phyloP scores from a whole-genome alignment of 30 jellyfish, hydroid and myxozoan genomes.

The Chrysaora quinquecirrha region DNA sequence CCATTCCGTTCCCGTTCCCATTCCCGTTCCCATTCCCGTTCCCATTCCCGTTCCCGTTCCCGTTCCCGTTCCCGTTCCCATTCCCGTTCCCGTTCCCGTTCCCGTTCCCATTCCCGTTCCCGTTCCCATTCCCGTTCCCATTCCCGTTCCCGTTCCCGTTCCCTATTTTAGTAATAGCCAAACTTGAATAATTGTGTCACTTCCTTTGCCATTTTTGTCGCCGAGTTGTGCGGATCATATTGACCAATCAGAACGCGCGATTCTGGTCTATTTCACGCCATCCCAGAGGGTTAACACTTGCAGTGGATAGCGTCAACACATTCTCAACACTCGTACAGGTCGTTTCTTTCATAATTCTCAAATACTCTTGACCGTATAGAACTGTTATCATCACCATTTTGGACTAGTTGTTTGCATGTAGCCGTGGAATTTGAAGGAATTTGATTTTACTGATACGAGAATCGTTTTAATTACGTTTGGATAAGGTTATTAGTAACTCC shows the following conservation, averaged over 20 bases:
- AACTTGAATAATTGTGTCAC: background rate
- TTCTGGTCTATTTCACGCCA: conserved; percentile 52
- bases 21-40: too few relatives aligned
- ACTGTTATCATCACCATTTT: background rate
- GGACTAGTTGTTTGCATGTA: background rate
- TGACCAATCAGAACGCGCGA: conserved; percentile 48
- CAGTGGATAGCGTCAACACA: conserved; percentile 73
- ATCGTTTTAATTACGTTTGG: too few relatives aligned
- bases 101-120: too few relatives aligned
- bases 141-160: too few relatives aligned
- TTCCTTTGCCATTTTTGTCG: background rate
- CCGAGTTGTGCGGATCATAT: conserved; percentile 13
- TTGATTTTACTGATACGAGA: too few relatives aligned
- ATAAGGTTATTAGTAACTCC: too few relatives aligned
- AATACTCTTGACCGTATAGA: background rate
- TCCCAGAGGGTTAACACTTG: conserved; percentile 66
- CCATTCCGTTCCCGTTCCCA: too few relatives aligned
- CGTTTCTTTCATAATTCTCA: conserved; percentile 13
- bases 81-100: too few relatives aligned
- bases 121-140: too few relatives aligned
- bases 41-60: too few relatives aligned
- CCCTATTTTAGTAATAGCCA: background rate
- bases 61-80: too few relatives aligned
- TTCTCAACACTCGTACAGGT: conserved; percentile 60
- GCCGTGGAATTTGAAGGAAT: too few relatives aligned